Base-by-base conservation (phyloP, 2,113 vertebrate species). In the Oreamnos americanus region DNA sequence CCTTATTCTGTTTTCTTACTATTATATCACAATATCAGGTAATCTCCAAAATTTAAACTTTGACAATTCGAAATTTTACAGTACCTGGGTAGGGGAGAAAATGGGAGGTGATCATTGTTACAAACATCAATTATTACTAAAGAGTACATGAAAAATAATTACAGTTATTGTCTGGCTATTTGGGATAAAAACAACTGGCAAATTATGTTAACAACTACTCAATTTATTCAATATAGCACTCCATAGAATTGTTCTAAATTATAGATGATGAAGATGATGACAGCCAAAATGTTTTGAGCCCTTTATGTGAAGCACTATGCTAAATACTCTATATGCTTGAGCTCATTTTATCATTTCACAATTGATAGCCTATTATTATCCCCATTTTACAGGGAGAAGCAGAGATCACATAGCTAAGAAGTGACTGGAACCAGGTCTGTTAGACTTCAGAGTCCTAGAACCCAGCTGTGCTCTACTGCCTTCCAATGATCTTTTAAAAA, bases 201-300 rank as follows among this genome's bases (percentile, higher is more conserved):
- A 97, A 96, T 85, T 53, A 53, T 86, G 28, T 85, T 88, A 93
- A 76, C 55, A 92, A 57, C 79, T 85, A 79, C 21, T 83, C n/a
- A 90, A 76, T 33, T 51, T 82, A 97, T 74, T 87, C 82, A 95
- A 58, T 82, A 81, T 79, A 90, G 49, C n/a, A 71, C 49, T 74
- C 43, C 62, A 39, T 5, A 78, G 26, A 67, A 57, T 49, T 94
- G 39, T 78, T 95, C 30, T 84, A 90, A 90, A 95, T 90, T 92
- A 83, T 1, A 87, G 51, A 93, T 60, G 71, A 83, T 74, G 19
- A 87, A 21, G 36, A 88, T 47, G 36, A 62, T 64, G 21, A 84
- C 57, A 94, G 49, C 28, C 79, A 96, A 76, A 96, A 89, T 85
- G 45, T 67, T 60, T 36, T 58, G 7, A 64, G 57, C 55, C 78